phyloP scores from a whole-genome alignment of 2,113 vertebrate species.

The Leuciscus idus region DNA sequence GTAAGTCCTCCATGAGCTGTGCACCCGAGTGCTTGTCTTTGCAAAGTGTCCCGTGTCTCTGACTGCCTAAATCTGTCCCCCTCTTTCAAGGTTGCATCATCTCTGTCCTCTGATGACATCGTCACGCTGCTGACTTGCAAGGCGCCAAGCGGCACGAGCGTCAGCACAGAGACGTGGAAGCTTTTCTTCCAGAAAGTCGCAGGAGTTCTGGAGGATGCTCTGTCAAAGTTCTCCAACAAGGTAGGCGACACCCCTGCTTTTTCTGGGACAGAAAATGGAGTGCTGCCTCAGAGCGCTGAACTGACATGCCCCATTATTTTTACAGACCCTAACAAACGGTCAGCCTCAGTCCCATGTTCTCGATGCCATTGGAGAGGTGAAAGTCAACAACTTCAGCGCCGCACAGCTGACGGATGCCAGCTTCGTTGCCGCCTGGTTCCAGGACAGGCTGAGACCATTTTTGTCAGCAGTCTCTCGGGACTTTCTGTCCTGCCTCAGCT shows the following conservation, averaged over 20 bases:
- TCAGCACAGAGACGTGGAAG: slow-evolving; percentile 57
- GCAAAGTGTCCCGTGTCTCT: not conserved
- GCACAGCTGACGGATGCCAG: slow-evolving; percentile 10
- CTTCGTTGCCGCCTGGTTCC: slow-evolving; percentile 61
- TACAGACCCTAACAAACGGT: not conserved
- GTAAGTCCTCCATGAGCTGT: slow-evolving; percentile 45
- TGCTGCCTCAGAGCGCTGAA: not conserved
- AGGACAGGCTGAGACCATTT: slow-evolving; percentile 54
- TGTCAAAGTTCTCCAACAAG: slow-evolving; percentile 44
- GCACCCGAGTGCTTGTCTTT: not conserved
- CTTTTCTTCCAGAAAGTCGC: slow-evolving; percentile 44
- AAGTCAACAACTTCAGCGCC: slow-evolving; percentile 27
- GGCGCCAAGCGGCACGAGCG: not conserved
- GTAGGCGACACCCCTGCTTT: slow-evolving; percentile 38
- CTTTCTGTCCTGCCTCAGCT: slow-evolving; percentile 60
- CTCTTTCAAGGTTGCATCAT: slow-evolving; percentile 36
- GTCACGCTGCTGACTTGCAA: slow-evolving; percentile 59
- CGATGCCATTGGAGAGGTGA: slow-evolving; percentile 47
- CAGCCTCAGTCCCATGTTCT: slow-evolving; percentile 7
- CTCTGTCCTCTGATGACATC: slow-evolving; percentile 53
- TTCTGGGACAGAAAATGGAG: not conserved
- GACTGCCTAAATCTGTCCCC: not conserved
- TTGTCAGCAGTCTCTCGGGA: slow-evolving; percentile 53
- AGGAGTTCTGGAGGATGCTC: slow-evolving; percentile 52
- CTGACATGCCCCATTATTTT: not conserved